These are phyloP conservation scores for Cassiopea xamachana DNA, from an alignment of 30 jellyfish, hydroid and myxozoan genomes.

Conservation along the genomic window DNA sequence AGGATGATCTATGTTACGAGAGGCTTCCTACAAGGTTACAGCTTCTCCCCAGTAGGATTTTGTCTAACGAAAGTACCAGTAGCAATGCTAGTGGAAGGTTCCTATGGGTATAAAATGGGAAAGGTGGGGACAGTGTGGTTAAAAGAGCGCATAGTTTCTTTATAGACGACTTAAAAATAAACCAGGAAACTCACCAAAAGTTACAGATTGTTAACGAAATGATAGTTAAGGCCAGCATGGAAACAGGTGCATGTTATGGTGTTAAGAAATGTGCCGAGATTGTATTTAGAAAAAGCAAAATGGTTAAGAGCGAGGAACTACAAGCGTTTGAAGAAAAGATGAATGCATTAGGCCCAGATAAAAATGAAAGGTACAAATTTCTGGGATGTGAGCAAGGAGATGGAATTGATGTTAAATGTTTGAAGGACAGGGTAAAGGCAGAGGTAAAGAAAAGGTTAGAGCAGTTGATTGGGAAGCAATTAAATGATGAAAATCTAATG, in stretches of 20 bases:
- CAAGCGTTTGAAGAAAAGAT: not conserved
- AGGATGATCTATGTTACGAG: too few species aligned
- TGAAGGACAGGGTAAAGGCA: not conserved
- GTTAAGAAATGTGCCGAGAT: not conserved
- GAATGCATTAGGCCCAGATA: not conserved
- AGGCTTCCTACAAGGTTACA: too few species aligned
- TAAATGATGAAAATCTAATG: too few species aligned
- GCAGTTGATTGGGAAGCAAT: too few species aligned
- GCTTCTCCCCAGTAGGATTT: too few species aligned
- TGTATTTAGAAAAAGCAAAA: not conserved
- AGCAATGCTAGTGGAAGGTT: not conserved
- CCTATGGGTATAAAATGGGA: not conserved
- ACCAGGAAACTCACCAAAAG: not conserved
- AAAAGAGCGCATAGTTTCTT: not conserved
- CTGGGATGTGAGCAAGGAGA: too few species aligned
- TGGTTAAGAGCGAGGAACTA: not conserved
- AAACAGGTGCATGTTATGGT: not conserved
- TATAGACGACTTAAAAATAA: not conserved
- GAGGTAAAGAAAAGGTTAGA: too few species aligned
- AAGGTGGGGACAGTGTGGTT: not conserved
- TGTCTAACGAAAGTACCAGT: too few species aligned
- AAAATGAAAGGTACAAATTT: too few species aligned
- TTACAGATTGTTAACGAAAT: not conserved
- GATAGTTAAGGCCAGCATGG: not conserved
- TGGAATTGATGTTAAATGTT: too few species aligned